Evolutionary conservation across 2,113 vertebrate genomes (phyloP), one percentile per base, ranked within the genome.

Genomic region (Stigmatopora nigra): DNA sequence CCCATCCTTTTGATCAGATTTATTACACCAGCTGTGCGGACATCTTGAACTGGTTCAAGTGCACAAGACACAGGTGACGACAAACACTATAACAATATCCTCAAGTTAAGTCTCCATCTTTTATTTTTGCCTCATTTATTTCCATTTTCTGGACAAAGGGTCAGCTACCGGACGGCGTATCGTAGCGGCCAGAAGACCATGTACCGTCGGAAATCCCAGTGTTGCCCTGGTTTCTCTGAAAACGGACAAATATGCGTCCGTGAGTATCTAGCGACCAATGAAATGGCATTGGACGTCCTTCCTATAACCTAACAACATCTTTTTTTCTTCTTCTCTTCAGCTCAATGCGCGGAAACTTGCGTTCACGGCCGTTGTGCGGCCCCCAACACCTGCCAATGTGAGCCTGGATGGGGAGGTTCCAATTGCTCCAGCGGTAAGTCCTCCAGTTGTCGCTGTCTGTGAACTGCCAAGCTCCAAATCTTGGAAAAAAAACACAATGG

Each of bases 1-100:
- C 95, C 0, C 95, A 97, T 83, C 94, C 94, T 25, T 99, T 91
- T 76, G 94, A 98, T 81, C 97, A 99, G 87, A 82, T 98, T 74
- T 99, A 97, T 79, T 99, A 99, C 85, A 96, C 95, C 65, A 97
- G 94, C 86, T 99, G 97, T 85, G 90, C 93, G 0, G 95, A 99
- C 84, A 97, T 99, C 78, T 88, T 99, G 3, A 98, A 95, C 85
- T 99, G 97, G 97, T 99, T 98, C 87, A 97, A 99, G 82, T 98
- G 97, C 84, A 99, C 97, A 0, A 88, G 91, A 49, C 95, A 98
- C 92, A 95, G 95, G 96, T 99, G 76, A 91, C 78, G 15, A 63
- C 20, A 2, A 15, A 15, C 10, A 47, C 16, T 45, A 10, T 7
- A 59, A 38, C 8, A 1, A 38, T 60, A 20, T 60, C 41, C 20